Evolutionary conservation across 2,113 vertebrate species (phyloP).

Genomic region (Pelecanus crispus): DNA sequence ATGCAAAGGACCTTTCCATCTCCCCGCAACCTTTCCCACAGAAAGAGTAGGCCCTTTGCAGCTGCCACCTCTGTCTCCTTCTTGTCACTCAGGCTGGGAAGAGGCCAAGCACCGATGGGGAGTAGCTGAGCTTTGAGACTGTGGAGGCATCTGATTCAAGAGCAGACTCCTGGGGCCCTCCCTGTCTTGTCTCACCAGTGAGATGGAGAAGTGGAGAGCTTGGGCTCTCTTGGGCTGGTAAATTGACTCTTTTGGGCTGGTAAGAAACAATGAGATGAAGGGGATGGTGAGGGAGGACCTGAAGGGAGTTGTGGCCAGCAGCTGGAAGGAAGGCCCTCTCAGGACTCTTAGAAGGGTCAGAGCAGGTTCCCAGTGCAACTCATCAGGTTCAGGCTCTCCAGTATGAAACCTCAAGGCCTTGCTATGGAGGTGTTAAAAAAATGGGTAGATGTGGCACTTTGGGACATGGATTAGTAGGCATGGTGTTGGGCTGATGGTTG

Average conservation of each 20-base stretch:
- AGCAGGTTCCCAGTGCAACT: not conserved
- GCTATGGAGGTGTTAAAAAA: too few species aligned
- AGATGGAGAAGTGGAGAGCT: rapidly evolving
- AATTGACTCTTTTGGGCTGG: not conserved
- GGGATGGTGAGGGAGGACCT: not conserved
- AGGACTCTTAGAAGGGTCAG: not conserved
- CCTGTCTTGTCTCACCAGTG: not conserved
- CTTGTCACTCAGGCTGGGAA: not conserved
- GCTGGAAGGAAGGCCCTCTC: not conserved
- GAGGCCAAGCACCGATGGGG: not conserved
- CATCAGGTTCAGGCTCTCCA: not conserved
- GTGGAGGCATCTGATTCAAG: not conserved
- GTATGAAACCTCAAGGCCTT: not conserved
- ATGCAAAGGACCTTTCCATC: not conserved
- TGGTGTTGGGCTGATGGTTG: too few species aligned
- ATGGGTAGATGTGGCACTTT: too few species aligned
- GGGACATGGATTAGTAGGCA: too few species aligned
- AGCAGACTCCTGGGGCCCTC: not conserved
- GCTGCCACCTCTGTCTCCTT: not conserved
- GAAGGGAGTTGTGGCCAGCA: not conserved
- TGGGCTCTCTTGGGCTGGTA: too few species aligned
- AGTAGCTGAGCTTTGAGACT: not conserved
- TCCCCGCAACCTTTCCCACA: not conserved
- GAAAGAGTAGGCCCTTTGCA: not conserved
- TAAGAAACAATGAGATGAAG: not conserved